These are phyloP conservation scores for Aplidium turbinatum DNA, from an alignment of 23 tunicate genomes.

Conservation along the genomic window DNA sequence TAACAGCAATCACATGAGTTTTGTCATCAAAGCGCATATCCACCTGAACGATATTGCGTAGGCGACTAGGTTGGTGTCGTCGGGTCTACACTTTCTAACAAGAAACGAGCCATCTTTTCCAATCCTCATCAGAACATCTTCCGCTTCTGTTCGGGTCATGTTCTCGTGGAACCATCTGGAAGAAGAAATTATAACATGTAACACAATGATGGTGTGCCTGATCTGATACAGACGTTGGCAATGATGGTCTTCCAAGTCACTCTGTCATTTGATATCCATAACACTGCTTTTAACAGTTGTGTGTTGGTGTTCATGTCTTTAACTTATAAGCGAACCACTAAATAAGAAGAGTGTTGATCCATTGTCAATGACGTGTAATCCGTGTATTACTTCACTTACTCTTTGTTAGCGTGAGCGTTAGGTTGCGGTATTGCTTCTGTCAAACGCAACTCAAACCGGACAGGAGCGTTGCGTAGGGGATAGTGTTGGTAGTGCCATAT, in stretches of 20 bases:
- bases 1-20: too few relatives aligned
- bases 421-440: constrained; percentile 87
- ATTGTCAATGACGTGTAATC: too few relatives aligned
- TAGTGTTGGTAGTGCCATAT: constrained; percentile 77
- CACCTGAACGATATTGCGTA: constrained; percentile 91
- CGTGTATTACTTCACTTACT: constrained; percentile 60
- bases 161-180: constrained; percentile 82
- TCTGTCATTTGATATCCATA: too few relatives aligned
- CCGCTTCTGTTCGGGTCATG: constrained; percentile 66
- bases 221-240: too few relatives aligned
- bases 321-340: too few relatives aligned
- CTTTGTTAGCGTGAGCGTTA: constrained; percentile 76
- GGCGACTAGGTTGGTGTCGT: constrained; percentile 27
- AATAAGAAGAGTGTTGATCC: too few relatives aligned
- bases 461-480: constrained; percentile 57
- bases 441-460: constrained; percentile 55
- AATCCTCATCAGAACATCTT: constrained; percentile 54
- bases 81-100: constrained; percentile 59
- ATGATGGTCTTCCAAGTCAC: too few relatives aligned
- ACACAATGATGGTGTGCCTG: too few relatives aligned
- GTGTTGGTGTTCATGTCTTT: too few relatives aligned
- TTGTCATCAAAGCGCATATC: too few relatives aligned
- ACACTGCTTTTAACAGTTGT: too few relatives aligned
- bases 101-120: constrained; percentile 77
- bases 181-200: too few relatives aligned